These are phyloP conservation scores for Tridacna gigas DNA, from an alignment of 2,888 invertebrate genomes.

Conservation along the genomic window DNA sequence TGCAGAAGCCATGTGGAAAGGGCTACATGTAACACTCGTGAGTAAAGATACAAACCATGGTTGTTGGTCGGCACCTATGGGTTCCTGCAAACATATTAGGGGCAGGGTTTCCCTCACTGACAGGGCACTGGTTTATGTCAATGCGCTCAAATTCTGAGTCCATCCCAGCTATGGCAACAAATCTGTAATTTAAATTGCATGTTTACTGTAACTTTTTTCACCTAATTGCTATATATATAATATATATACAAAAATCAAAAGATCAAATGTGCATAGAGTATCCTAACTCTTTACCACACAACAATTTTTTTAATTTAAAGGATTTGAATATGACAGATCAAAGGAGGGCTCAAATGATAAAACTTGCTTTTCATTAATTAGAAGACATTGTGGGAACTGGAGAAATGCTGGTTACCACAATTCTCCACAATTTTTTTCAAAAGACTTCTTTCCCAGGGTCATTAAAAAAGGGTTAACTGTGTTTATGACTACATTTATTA, in stretches of 20 bases:
- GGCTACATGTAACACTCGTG: neutral
- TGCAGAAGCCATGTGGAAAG: no score
- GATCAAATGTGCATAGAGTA: neutral
- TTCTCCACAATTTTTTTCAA: neutral
- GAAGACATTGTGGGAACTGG: neutral
- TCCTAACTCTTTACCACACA: no score
- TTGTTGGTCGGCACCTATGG: conserved; percentile 92
- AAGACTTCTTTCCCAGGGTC: no score
- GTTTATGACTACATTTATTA: no score
- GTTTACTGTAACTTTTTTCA: no score
- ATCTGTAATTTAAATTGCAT: conserved; percentile 67
- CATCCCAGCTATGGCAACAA: conserved; percentile 94
- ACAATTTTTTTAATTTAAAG: no score
- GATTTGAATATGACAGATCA: no score
- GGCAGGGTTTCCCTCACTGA: conserved; percentile 93
- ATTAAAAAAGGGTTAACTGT: no score
- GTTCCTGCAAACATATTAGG: conserved; percentile 96
- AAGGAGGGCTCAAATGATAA: no score
- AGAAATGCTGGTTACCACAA: neutral
- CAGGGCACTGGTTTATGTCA: conserved; percentile 98
- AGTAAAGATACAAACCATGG: conserved; percentile 77
- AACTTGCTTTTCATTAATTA: no score
- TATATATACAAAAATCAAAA: neutral
- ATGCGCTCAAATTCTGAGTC: conserved; percentile 98
- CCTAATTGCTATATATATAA: no score